Evolutionary conservation across 2,113 vertebrate species (phyloP).

Genomic region (Amphilophus citrinellus): DNA sequence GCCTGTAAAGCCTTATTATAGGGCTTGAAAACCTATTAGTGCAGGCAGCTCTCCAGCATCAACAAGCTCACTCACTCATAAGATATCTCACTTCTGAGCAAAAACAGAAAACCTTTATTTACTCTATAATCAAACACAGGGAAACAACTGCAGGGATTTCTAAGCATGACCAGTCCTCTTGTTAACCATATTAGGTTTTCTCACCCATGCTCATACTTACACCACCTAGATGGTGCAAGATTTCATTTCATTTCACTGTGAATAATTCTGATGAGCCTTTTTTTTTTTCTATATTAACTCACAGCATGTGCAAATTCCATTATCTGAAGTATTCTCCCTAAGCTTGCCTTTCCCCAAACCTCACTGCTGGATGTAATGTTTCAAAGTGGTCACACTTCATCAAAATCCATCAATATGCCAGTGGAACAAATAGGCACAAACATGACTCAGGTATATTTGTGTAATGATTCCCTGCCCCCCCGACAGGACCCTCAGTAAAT

Average conservation of each 20-base stretch:
- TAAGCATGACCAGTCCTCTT: slow-evolving; percentile 14
- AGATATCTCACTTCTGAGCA: slow-evolving; percentile 52
- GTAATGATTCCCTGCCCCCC: background rate
- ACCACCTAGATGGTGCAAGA: background rate
- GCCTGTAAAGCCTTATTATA: slow-evolving; percentile 68
- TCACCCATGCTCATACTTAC: background rate
- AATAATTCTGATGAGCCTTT: background rate
- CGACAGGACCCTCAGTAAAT: background rate
- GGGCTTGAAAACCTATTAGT: slow-evolving; percentile 70
- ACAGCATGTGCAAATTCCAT: slow-evolving; percentile 16
- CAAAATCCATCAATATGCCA: slow-evolving; percentile 80
- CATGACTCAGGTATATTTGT: slow-evolving; percentile 29
- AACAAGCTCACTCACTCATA: slow-evolving; percentile 66
- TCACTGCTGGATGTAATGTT: slow-evolving; percentile 33
- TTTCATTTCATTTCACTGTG: background rate
- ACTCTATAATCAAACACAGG: slow-evolving; percentile 35
- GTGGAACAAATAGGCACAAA: background rate
- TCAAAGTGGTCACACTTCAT: slow-evolving; percentile 65
- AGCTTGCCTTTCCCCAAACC: background rate
- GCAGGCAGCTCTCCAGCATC: slow-evolving; percentile 64
- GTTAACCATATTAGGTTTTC: slow-evolving; percentile 36
- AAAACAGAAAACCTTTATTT: slow-evolving; percentile 56
- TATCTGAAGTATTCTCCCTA: background rate
- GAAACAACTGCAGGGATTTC: slow-evolving; percentile 34
- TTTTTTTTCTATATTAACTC: background rate